These are phyloP conservation scores for Agrochola litura DNA, from an alignment of 2,888 invertebrate species.

Conservation along the genomic window DNA sequence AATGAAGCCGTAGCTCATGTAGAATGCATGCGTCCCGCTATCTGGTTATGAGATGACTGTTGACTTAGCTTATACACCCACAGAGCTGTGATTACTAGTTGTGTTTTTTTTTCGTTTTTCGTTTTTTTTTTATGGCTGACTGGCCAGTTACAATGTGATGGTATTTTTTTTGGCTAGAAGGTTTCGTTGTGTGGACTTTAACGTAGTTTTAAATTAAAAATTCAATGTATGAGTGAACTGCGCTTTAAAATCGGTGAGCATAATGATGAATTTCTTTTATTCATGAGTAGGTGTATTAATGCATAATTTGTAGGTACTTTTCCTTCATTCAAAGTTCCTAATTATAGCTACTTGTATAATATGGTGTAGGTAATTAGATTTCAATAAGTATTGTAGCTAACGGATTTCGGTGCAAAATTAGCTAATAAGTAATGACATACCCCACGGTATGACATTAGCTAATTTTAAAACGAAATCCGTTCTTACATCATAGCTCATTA, in stretches of 20 bases:
- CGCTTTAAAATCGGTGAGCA: neutral
- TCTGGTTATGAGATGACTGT: conserved; percentile 85
- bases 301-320: neutral
- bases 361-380: neutral
- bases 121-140: conserved; percentile 9
- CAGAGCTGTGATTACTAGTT: conserved; percentile 65
- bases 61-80: conserved; percentile 77
- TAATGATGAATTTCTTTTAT: neutral
- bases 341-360: neutral
- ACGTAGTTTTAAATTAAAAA: neutral
- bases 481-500: neutral
- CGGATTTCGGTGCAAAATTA: too few species aligned
- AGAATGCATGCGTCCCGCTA: conserved; percentile 83
- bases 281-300: neutral
- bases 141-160: conserved; percentile 12
- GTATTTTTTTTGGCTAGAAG: conserved; percentile 5
- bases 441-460: neutral
- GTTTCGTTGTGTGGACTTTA: too few species aligned
- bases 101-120: conserved; percentile 4
- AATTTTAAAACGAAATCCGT: neutral
- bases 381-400: neutral
- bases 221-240: neutral
- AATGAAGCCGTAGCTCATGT: conserved; percentile 77
- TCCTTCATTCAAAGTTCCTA: neutral
- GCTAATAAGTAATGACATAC: too few species aligned